Conservation (phyloP, 2,888 invertebrate species). For the Phortica magna region DNA sequence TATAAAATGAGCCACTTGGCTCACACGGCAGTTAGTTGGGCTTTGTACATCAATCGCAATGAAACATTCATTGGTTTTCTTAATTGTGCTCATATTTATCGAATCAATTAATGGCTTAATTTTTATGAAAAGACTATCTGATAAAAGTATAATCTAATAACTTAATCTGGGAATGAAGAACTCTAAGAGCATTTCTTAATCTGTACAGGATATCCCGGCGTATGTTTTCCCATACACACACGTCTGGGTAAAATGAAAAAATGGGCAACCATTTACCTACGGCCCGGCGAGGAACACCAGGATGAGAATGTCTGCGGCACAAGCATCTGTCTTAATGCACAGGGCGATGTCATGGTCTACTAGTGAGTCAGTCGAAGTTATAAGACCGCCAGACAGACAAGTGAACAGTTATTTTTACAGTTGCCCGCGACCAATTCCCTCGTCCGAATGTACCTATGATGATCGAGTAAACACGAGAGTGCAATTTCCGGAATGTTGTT, state of each 20-base stretch:
- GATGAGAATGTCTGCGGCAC: slow-evolving; percentile 18
- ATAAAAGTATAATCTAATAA: neutral
- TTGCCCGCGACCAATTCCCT: slow-evolving; percentile 3
- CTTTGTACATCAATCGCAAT: too few relatives aligned
- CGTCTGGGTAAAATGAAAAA: neutral
- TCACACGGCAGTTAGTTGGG: too few relatives aligned
- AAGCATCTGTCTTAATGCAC: neutral
- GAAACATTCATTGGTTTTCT: neutral
- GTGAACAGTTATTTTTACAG: neutral
- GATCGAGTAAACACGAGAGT: neutral
- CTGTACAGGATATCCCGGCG: slow-evolving; percentile 1
- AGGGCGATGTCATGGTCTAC: slow-evolving; percentile 23
- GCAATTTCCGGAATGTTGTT: slow-evolving; percentile 11
- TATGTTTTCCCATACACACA: slow-evolving; percentile 18
- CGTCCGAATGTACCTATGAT: neutral
- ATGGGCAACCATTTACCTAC: slow-evolving; percentile 1
- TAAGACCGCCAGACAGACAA: neutral
- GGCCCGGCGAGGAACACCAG: slow-evolving; percentile 10
- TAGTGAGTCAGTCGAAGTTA: neutral
- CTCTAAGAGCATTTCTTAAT: neutral
- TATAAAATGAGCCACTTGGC: too few relatives aligned
- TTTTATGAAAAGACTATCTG: slow-evolving; percentile 11
- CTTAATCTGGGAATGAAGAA: neutral
- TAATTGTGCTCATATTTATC: neutral
- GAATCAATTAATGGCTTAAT: neutral